These are phyloP conservation scores for Hafferia zeledoni DNA, from an alignment of 2,797 vertebrate species.

Conservation along the genomic window DNA sequence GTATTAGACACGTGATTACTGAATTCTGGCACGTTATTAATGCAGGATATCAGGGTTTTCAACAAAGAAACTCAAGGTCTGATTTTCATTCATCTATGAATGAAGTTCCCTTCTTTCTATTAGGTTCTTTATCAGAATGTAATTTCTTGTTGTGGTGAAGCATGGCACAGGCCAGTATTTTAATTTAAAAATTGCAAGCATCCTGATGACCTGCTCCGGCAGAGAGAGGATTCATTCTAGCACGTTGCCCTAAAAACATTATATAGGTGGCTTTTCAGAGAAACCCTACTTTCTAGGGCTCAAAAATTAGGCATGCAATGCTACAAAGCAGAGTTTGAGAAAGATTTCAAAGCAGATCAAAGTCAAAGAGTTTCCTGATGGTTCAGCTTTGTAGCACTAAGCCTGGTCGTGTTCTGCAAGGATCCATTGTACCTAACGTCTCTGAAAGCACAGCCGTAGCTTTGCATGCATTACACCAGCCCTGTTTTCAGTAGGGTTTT, in stretches of 20 bases:
- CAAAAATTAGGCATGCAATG: not conserved
- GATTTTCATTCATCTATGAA: not conserved
- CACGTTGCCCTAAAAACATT: not conserved
- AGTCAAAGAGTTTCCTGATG: slow-evolving; percentile 26
- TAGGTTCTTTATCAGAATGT: not conserved
- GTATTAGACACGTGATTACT: not conserved
- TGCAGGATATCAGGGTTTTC: not conserved
- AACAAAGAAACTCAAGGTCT: not conserved
- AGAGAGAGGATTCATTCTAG: not conserved
- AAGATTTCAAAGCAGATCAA: slow-evolving; percentile 46
- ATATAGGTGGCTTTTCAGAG: not conserved
- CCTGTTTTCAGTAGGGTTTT: not conserved
- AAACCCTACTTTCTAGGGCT: not conserved
- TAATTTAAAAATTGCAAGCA: not conserved
- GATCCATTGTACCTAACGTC: not conserved
- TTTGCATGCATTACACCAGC: slow-evolving; percentile 17
- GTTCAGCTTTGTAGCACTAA: slow-evolving; percentile 21
- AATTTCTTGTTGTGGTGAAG: not conserved
- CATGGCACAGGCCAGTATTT: not conserved
- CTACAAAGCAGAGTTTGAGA: not conserved
- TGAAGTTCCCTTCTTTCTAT: not conserved
- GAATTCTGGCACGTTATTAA: not conserved
- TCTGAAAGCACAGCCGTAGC: not conserved
- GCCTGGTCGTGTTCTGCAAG: slow-evolving; percentile 18
- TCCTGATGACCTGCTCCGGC: not conserved